Percentiles rank a stretch among this genome's conserved stretches.
Conservation (phyloP, 23 tunicate genomes). For the Ciona savignyi region DNA sequence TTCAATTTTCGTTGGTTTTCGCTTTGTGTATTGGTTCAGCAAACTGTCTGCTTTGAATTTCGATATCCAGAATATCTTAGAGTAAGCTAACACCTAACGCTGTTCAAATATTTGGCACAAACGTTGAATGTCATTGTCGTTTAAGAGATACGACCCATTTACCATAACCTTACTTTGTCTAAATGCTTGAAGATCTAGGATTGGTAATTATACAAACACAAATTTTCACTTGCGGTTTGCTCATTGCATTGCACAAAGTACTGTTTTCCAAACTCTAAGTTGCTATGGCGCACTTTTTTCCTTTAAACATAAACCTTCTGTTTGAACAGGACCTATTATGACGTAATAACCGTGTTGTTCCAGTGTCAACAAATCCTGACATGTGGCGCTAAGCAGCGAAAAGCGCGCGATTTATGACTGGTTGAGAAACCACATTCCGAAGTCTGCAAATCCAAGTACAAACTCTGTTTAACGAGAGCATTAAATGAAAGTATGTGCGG, state of each 20-base stretch:
- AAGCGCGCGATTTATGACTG: too few species aligned
- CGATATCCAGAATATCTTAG: not conserved
- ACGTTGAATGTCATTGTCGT: not conserved
- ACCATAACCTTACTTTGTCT: too few species aligned
- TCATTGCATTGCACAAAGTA: not conserved
- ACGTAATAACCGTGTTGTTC: slow-evolving; percentile 5
- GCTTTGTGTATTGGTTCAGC: not conserved
- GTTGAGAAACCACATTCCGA: too few species aligned
- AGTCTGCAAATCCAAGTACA: too few species aligned
- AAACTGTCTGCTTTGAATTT: not conserved
- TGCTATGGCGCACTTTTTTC: too few species aligned
- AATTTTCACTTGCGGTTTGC: not conserved
- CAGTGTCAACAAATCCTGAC: slow-evolving; percentile 6
- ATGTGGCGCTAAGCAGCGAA: too few species aligned
- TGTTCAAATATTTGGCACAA: not conserved
- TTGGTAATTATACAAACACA: too few species aligned
- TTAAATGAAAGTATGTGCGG: too few species aligned
- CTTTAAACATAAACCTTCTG: too few species aligned
- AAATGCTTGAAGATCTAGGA: too few species aligned
- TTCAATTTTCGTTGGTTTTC: not conserved
- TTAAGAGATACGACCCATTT: not conserved
- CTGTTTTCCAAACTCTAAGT: not conserved
- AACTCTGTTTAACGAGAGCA: too few species aligned
- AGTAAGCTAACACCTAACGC: not conserved
- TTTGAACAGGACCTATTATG: slow-evolving; percentile 13